Percentiles rank a stretch among this genome's conserved stretches.
Evolutionary conservation across 2,113 vertebrate genomes (phyloP).

Genomic region (Acanthisitta chloris): DNA sequence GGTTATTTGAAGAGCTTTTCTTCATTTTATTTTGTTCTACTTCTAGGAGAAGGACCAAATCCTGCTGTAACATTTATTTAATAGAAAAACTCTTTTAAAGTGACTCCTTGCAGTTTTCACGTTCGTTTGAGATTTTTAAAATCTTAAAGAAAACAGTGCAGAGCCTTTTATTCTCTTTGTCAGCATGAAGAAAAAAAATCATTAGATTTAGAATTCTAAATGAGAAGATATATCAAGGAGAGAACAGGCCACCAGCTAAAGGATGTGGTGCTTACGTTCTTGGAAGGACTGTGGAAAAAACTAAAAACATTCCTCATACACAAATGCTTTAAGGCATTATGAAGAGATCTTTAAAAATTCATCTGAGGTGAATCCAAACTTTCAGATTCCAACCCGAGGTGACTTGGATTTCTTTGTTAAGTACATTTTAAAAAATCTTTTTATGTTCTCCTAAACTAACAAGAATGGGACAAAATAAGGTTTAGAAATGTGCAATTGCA

Average conservation of each 20-base stretch:
- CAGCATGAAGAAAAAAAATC: background rate
- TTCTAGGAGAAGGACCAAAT: background rate
- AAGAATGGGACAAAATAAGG: background rate
- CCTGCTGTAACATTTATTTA: background rate
- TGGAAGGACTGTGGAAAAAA: background rate
- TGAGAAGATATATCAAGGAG: background rate
- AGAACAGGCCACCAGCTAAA: background rate
- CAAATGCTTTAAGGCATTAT: background rate
- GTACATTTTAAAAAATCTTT: background rate
- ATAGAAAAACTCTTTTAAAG: background rate
- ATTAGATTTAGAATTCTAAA: conserved; percentile 7
- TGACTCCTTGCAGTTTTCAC: background rate
- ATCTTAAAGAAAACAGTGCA: background rate
- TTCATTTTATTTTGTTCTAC: background rate
- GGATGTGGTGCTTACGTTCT: background rate
- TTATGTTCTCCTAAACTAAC: background rate
- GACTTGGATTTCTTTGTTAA: background rate
- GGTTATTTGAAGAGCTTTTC: background rate
- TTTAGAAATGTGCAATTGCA: background rate
- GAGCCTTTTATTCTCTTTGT: background rate
- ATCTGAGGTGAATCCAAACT: background rate
- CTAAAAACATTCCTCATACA: background rate
- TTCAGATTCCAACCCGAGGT: background rate
- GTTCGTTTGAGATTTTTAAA: background rate
- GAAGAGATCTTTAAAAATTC: background rate